Conservation (phyloP, 2,797 vertebrate species). For the Toxotes lorentzi region DNA sequence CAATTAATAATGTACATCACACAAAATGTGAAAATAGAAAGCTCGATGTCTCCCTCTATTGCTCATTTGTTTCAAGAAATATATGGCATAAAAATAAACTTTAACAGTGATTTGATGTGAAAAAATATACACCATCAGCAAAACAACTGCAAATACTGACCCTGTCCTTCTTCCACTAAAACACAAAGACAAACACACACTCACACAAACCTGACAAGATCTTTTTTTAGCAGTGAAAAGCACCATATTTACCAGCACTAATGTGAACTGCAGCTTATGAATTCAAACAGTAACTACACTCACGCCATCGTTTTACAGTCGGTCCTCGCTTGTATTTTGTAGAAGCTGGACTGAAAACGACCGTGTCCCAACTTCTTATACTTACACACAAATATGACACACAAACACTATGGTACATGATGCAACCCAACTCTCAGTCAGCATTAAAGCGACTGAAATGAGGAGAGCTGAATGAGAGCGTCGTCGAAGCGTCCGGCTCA, state of each 20-base stretch:
- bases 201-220: not conserved
- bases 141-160: rapidly evolving
- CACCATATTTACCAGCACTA: conserved; percentile 11
- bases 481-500: not conserved
- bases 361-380: not conserved
- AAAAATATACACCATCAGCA: not conserved
- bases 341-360: not conserved
- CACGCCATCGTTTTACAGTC: not conserved
- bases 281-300: not conserved
- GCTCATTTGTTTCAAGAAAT: not conserved
- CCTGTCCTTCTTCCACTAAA: not conserved
- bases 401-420: not conserved
- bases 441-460: not conserved
- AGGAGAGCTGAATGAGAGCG: not conserved
- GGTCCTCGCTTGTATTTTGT: not conserved
- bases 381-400: not conserved
- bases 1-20: not conserved
- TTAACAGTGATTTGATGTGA: not conserved
- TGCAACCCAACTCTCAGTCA: not conserved
- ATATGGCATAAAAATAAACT: not conserved
- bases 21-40: not conserved
- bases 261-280: not conserved
- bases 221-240: not conserved
- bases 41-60: not conserved
- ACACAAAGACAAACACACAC: not conserved